A percentile compares a stretch with the other conserved stretches of the same genome.
Evolutionary conservation across 2,797 vertebrate genomes (phyloP).

Genomic region (Carcharodon carcharias): DNA sequence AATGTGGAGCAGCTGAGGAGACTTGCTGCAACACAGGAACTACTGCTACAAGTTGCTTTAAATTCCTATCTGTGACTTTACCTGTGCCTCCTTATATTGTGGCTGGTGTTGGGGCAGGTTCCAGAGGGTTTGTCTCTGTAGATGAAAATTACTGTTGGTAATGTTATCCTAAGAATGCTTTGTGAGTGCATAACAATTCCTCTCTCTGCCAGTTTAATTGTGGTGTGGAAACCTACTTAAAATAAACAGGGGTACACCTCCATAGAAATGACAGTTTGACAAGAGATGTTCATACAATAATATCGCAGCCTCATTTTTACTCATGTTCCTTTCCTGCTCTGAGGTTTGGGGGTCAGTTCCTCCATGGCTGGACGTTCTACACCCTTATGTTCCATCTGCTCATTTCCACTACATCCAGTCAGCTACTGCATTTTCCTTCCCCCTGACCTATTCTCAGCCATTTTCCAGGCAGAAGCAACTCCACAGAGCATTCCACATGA

Average conservation of each 20-base stretch:
- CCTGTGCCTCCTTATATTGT: not conserved
- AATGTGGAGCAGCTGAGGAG: not conserved
- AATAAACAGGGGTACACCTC: not conserved
- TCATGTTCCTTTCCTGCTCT: not conserved
- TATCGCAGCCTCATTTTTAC: not conserved
- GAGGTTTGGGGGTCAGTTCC: not conserved
- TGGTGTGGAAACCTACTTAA: not conserved
- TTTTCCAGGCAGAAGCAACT: not conserved
- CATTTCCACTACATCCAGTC: not conserved
- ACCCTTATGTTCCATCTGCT: not conserved
- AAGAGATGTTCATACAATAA: not conserved
- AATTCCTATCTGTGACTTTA: not conserved
- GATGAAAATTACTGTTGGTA: not conserved
- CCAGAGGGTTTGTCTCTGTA: not conserved
- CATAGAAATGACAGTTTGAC: not conserved
- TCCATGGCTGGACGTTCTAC: no score
- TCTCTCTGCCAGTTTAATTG: not conserved
- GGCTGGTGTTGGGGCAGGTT: not conserved
- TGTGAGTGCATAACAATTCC: not conserved
- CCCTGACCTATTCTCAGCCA: not conserved
- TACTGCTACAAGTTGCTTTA: not conserved
- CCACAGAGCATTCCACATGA: not conserved
- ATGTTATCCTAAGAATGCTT: not conserved
- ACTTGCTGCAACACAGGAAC: no score
- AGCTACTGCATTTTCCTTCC: not conserved